phyloP scores from a whole-genome alignment of 30 jellyfish, hydroid and myxozoan genomes.

The Catostylus mosaicus region DNA sequence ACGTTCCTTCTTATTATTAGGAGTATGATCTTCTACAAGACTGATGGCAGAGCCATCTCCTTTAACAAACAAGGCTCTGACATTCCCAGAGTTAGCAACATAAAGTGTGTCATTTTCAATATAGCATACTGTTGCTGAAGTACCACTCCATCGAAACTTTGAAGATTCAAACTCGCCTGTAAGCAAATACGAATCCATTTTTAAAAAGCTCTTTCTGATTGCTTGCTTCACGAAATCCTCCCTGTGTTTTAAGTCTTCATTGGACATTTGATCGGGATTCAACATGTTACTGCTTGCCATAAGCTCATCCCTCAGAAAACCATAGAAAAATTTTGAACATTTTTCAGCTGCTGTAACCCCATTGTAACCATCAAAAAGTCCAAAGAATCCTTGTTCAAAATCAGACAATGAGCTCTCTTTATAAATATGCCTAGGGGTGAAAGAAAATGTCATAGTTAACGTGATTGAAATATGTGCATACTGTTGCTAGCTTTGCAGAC shows the following conservation, averaged over 20 bases:
- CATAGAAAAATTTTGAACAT: slow-evolving; percentile 32
- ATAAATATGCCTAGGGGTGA: slow-evolving; percentile 9
- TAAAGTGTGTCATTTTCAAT: slow-evolving; percentile 42
- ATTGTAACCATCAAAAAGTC: slow-evolving; percentile 77
- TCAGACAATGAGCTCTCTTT: slow-evolving; percentile 13
- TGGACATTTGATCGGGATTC: slow-evolving; percentile 1
- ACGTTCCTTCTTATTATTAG: slow-evolving; percentile 29
- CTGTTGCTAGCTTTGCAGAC: background rate
- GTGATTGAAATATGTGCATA: background rate
- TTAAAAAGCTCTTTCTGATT: slow-evolving; percentile 19
- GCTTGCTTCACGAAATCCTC: slow-evolving; percentile 37
- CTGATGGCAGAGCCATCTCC: slow-evolving; percentile 64
- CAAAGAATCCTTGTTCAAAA: slow-evolving; percentile 41
- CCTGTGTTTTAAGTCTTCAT: background rate
- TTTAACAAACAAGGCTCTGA: slow-evolving; percentile 49
- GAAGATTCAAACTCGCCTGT: slow-evolving; percentile 62
- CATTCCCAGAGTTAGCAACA: slow-evolving; percentile 67
- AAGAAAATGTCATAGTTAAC: no score
- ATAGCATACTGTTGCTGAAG: slow-evolving; percentile 59
- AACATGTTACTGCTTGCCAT: background rate
- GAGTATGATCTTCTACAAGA: slow-evolving; percentile 44
- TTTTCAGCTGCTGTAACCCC: slow-evolving; percentile 74
- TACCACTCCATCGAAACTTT: slow-evolving; percentile 72
- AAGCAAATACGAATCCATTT: slow-evolving; percentile 45
- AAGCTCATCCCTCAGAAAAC: slow-evolving; percentile 28